Base-by-base conservation (phyloP, 2,888 invertebrate genomes). In the Epirrita christyi region DNA sequence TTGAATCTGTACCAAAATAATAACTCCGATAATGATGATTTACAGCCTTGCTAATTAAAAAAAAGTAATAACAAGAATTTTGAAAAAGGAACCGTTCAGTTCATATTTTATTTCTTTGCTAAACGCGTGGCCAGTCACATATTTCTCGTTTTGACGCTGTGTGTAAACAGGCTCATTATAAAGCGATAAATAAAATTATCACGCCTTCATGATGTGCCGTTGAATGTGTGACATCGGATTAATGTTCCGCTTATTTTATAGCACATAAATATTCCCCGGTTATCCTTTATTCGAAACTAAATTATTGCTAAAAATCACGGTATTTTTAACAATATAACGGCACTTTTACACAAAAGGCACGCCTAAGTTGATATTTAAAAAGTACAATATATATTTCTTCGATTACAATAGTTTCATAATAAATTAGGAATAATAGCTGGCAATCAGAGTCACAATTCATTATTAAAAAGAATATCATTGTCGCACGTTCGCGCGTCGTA, bases 101-200 rank as follows among this genome's bases (percentile, higher is more conserved):
- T 21, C 34, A 34, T 55, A 49, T 43, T 37, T 47, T 55, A 49
- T 43, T 37, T 47, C 40, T 55, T 55, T 34, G 51, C 54, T 21
- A 48, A 47, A 56, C 45, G 55, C 37, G 15, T 36, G 50, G 43
- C 36, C 55, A 45, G 55, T 40, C 55, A 36, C 55, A 59, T 71
- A 68, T 68, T 62, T 67, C 61, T 64, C 61, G 59, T 68, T 73
- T 71, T 74, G 71, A 72, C 65, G 66, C 63, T 61, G 71, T 76
- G 75, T 80, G 83, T 85, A 83, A 87, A 85, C 82, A 77, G 72
- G 80, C 88, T 89, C 90, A 91, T 91, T 88, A 90, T 84, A 91
- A 86, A 84, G 76, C 80, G 73, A 90, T 91, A 91, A 91, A 90
- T 90, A 87, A 88, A 88, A 90, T 88, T 87, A 89, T 80, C 76